Base-by-base conservation (phyloP, 2,113 vertebrate species). In the Channa argus region DNA sequence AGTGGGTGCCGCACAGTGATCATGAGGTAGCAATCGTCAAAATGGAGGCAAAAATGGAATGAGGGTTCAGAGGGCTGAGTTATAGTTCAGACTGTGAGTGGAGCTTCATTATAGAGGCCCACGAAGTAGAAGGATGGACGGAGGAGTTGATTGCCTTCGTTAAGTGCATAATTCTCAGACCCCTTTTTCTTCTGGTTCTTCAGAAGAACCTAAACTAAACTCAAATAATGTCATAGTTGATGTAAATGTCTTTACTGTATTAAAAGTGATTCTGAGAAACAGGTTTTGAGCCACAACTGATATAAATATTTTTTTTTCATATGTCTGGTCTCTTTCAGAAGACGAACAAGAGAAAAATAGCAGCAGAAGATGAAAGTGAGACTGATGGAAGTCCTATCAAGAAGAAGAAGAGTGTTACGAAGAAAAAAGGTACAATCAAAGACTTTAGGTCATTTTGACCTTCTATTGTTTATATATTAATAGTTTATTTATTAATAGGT, bases 1-100 rank as follows among this genome's bases (percentile, higher is more conserved):
- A 97, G 97, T 95, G 89, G 96, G 96, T 90, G 95, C 94, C 92
- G 94, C 94, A 94, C 96, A 92, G 95, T 96, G 96, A 96, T 97
- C 96, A 96, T 93, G 94, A 96, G 95, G 95, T 95, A 94, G 95
- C 95, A 95, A 96, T 97, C 96, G 90, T 95, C 95, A 94, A 95
- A 95, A 95, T 89, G 86, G 89, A 89, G 77, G 77, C 66, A 83
- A 79, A 84, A 82, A 85, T 84, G 79, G 71, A 82, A 77, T 74
- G 67, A 60, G 77, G 80, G 73, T 52, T 24, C 9, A 7, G 69
- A 69, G 52, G 56, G 33, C 54, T 64, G 75, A 77, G 75, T 74
- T 87, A 88, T 87, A 79, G 89, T 88, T 90, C 72, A 86, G 82
- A 84, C 75, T 72, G 63, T 86, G 77, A 86, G 79, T 67, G 72